Base-by-base conservation (phyloP, 2,888 invertebrate species). In the Parascotia fuliginaria region DNA sequence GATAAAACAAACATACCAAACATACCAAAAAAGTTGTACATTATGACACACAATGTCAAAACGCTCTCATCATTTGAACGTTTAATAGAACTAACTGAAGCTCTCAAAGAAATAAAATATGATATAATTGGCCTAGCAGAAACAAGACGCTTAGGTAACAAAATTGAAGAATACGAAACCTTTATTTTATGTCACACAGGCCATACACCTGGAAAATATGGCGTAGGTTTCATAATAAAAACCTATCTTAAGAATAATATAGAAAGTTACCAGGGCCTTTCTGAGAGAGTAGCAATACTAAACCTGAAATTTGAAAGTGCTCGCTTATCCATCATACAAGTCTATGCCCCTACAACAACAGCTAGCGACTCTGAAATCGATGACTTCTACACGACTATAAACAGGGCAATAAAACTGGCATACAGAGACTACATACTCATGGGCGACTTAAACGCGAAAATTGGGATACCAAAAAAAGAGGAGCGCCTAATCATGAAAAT, bases 81-180 rank as follows among this genome's bases (percentile, higher is more conserved):
- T 14, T 16, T 16, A 5, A n/a, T 16, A 3, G 40, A 40, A 29
- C 11, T 41, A 22, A 41, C 6, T 3, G 3, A 22, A 3, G 32
- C 22, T 2, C 19, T 41, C 0, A 7, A 22, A 0, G 22, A 32
- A 0, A 19, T 41, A 7, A 32, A 41, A 9, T 13, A n/a, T 9
- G 41, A 32, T 11, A 31, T 41, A 11, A 2, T 41, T 14, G 41
- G 32, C 1, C 22, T 41, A 9, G 4, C 16, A 0, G 40, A 40
- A 40, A 9, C 16, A 7, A 15, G 40, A 11, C 14, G 12, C 14
- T 7, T 16, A 1, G 29, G 40, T 4, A 5, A 1, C 7, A 28
- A 15, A 11, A 40, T 40, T n/a, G 40, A 40, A 29, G 29, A 40
- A 16, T 16, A 40, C 16, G n/a, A 9, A 4, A 11, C 28, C n/a